Conservation (phyloP, 2,888 invertebrate species). For the Petrolisthes manimaculis region DNA sequence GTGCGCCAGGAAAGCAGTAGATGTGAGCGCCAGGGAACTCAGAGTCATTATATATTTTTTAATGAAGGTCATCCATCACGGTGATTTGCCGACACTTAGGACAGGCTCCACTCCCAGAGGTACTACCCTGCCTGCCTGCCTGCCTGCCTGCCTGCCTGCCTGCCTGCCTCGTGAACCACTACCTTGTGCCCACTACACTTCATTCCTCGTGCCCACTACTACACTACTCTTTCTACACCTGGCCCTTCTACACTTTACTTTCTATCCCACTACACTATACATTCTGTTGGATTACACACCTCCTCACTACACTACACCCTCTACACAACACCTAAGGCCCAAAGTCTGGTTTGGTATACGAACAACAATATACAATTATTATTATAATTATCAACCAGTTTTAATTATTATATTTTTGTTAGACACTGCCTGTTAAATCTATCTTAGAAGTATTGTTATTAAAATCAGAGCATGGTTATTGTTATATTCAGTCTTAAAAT, state of each 20-base stretch:
- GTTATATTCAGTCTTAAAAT: too few relatives aligned
- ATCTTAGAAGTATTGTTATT: too few relatives aligned
- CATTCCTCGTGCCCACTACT: background rate
- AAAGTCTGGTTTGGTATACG: too few relatives aligned
- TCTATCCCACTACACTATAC: background rate
- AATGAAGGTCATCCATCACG: constrained; percentile 45
- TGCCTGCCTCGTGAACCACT: background rate
- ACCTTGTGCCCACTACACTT: background rate
- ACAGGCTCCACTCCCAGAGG: background rate
- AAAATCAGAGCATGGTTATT: too few relatives aligned
- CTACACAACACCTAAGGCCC: too few relatives aligned
- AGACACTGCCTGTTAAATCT: too few relatives aligned
- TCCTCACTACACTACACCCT: background rate
- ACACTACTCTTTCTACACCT: background rate
- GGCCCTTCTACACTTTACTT: background rate
- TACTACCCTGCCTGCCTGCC: background rate
- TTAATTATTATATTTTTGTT: background rate
- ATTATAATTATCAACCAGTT: background rate
- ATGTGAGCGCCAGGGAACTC: constrained; percentile 18
- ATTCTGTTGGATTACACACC: background rate
- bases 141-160: constrained; percentile 8
- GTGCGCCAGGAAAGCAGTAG: background rate
- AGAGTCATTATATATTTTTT: constrained; percentile 46
- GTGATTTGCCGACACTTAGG: constrained; percentile 26
- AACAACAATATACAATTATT: background rate